Percentiles rank a stretch among this genome's conserved stretches.
Evolutionary conservation across 2,888 invertebrate genomes (phyloP).

Genomic region (Thera britannica): DNA sequence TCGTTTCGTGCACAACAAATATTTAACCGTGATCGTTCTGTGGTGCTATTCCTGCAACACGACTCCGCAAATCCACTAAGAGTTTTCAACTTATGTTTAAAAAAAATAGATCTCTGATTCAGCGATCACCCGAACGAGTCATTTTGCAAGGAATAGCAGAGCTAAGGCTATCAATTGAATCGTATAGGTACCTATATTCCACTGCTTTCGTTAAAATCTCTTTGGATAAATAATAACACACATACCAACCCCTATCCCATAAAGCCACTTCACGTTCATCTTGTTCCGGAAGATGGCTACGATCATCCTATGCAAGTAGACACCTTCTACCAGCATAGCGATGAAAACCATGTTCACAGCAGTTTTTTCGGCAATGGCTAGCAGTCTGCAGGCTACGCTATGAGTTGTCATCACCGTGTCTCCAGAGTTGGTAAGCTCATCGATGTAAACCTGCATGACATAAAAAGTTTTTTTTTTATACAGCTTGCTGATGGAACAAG

Average conservation of each 20-base stretch:
- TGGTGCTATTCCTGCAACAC: too few relatives aligned
- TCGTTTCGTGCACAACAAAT: too few relatives aligned
- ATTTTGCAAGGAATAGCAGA: too few relatives aligned
- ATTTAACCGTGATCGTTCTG: not conserved
- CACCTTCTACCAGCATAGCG: conserved; percentile 88
- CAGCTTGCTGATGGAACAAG: too few relatives aligned
- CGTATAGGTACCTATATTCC: too few relatives aligned
- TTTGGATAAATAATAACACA: not conserved
- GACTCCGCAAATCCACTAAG: too few relatives aligned
- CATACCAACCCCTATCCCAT: conserved; percentile 73
- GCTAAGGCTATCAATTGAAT: too few relatives aligned
- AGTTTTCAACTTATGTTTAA: too few relatives aligned
- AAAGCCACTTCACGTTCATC: conserved; percentile 76
- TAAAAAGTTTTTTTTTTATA: not conserved
- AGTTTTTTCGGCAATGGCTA: conserved; percentile 82
- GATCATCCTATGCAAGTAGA: conserved; percentile 87
- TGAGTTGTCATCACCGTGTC: conserved; percentile 81
- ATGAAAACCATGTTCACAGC: conserved; percentile 86
- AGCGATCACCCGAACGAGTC: too few relatives aligned
- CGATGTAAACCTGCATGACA: conserved; percentile 75
- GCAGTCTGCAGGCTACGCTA: conserved; percentile 78
- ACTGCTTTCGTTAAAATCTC: too few relatives aligned
- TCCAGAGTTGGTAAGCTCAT: conserved; percentile 76
- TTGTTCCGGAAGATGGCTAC: conserved; percentile 86
- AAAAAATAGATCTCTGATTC: too few relatives aligned